Percentiles rank a stretch among this genome's conserved stretches.
phyloP scores from a whole-genome alignment of 2,113 vertebrate species.

The Saguinus imperator region DNA sequence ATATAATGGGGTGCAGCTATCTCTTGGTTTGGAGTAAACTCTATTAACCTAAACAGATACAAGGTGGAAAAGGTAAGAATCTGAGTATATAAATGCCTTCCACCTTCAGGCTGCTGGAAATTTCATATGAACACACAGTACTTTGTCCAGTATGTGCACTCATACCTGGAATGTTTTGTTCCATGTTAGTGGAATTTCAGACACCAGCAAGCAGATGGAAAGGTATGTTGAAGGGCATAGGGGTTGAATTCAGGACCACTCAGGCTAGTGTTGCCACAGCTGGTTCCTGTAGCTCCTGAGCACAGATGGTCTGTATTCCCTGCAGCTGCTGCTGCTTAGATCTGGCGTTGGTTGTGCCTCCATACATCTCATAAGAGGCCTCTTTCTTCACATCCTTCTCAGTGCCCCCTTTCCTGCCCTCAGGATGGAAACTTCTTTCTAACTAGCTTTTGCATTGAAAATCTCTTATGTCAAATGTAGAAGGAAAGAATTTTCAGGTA shows the following conservation, averaged over 20 bases:
- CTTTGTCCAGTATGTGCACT: background rate
- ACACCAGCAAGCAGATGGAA: background rate
- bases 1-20: background rate
- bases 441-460: background rate
- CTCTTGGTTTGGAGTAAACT: constrained; percentile 48
- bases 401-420: background rate
- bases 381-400: background rate
- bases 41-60: constrained; percentile 36
- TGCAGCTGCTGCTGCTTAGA: background rate
- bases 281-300: background rate
- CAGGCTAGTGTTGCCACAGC: background rate
- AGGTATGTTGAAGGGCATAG: background rate
- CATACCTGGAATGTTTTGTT: background rate
- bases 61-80: background rate
- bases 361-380: rapidly evolving
- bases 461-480: background rate
- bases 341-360: background rate
- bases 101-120: background rate
- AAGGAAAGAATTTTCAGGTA: background rate
- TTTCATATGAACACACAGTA: background rate
- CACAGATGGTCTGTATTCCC: rapidly evolving
- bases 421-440: background rate
- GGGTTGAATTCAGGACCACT: background rate
- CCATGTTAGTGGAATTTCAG: background rate
- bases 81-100: background rate